Conservation (phyloP, 2,888 invertebrate genomes). For the Tachina lurida region DNA sequence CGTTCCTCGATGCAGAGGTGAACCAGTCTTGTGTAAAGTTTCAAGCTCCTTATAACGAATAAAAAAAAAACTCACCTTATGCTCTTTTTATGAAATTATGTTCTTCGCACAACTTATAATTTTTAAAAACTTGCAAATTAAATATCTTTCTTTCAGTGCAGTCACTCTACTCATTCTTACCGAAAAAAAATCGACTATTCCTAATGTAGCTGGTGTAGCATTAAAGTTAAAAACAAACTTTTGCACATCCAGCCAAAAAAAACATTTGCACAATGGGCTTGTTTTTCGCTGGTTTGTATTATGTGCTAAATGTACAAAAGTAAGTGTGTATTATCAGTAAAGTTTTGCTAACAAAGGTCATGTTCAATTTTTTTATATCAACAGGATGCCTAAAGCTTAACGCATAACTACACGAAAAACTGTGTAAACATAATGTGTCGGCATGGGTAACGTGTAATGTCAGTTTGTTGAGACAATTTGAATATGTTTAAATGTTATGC, state of each 20-base stretch:
- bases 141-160: neutral
- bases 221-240: slow-evolving; percentile 10
- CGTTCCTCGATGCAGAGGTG: rapidly evolving
- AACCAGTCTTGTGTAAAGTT: too few species aligned
- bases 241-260: neutral
- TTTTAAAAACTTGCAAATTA: neutral
- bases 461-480: neutral
- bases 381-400: slow-evolving; percentile 31
- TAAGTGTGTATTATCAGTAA: slow-evolving; percentile 22
- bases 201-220: neutral
- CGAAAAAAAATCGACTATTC: neutral
- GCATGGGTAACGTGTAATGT: neutral
- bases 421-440: neutral
- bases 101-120: too few species aligned
- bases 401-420: neutral
- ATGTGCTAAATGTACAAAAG: slow-evolving; percentile 22
- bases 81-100: too few species aligned
- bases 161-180: neutral
- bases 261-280: slow-evolving; percentile 33
- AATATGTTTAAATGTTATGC: neutral
- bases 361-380: slow-evolving; percentile 31
- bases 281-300: neutral
- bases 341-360: slow-evolving; percentile 36
- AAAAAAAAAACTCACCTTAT: rapidly evolving
- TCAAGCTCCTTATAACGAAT: rapidly evolving